Evolutionary conservation across 2,797 vertebrate genomes (phyloP).

Genomic region (Artibeus lituratus): DNA sequence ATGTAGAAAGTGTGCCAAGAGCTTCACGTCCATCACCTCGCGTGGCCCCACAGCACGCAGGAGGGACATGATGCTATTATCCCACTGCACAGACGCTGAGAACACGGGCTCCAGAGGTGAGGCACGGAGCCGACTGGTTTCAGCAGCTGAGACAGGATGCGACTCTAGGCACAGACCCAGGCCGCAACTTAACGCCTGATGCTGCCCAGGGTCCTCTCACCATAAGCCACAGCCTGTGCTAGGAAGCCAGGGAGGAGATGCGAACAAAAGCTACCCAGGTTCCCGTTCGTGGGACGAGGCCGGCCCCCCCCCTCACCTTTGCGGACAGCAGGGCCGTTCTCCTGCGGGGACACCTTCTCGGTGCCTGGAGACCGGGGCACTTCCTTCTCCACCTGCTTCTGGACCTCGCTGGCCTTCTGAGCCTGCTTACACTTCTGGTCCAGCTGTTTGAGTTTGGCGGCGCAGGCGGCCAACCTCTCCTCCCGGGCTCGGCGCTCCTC

Average conservation of each 20-base stretch:
- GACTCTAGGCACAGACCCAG: neutral
- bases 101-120: neutral
- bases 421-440: slow-evolving; percentile 93
- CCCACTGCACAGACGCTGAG: neutral
- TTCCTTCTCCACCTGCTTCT: slow-evolving; percentile 85
- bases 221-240: rapidly evolving
- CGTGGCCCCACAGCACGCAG: rapidly evolving
- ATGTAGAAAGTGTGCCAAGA: rapidly evolving
- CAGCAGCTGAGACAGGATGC: rapidly evolving
- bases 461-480: slow-evolving; percentile 95
- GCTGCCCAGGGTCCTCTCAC: rapidly evolving
- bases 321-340: slow-evolving; percentile 84
- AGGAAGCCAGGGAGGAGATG: neutral
- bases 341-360: slow-evolving; percentile 84
- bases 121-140: neutral
- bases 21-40: rapidly evolving
- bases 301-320: slow-evolving; percentile 86
- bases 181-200: rapidly evolving
- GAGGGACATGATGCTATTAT: rapidly evolving
- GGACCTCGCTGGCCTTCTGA: slow-evolving; percentile 84
- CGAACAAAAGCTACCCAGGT: rapidly evolving
- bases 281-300: rapidly evolving
- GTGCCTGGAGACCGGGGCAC: slow-evolving; percentile 82
- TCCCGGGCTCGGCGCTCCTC: slow-evolving; percentile 94
- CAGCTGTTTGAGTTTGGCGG: slow-evolving; percentile 96